phyloP scores from a whole-genome alignment of 2,113 vertebrate species.

The Ceyx melanurus region DNA sequence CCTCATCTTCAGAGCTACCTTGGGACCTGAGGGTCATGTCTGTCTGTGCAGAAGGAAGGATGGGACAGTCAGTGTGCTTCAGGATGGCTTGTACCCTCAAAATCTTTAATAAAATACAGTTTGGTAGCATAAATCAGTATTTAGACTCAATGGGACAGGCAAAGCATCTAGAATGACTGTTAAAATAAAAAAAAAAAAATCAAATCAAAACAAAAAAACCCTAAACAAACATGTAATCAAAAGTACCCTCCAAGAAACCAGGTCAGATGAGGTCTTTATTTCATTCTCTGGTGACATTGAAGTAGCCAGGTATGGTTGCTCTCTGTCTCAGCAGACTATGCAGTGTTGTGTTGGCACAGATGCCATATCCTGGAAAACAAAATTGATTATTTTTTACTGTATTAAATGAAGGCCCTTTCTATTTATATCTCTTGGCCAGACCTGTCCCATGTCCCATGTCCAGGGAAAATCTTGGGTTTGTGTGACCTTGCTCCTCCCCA shows the following conservation, averaged over 20 bases:
- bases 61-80: not conserved
- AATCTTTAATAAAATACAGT: not conserved
- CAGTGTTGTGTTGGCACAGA: not conserved
- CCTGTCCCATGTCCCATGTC: too few species aligned
- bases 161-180: not conserved
- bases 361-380: not conserved
- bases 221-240: not conserved
- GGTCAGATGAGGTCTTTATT: not conserved
- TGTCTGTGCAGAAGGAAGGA: fast-evolving
- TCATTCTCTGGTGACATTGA: not conserved
- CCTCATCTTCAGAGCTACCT: not conserved
- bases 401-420: not conserved
- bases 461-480: not conserved
- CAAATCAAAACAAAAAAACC: not conserved
- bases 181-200: not conserved
- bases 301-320: not conserved
- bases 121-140: not conserved
- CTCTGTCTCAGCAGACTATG: not conserved
- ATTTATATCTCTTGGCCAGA: not conserved
- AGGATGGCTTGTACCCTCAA: not conserved
- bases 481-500: not conserved
- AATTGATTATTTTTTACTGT: not conserved
- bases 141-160: not conserved
- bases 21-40: not conserved
- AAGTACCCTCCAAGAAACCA: not conserved